Percentiles rank a stretch among this genome's conserved stretches.
phyloP scores from a whole-genome alignment of 92 coral and sea anemone species.

The Bergia puertoricense region DNA sequence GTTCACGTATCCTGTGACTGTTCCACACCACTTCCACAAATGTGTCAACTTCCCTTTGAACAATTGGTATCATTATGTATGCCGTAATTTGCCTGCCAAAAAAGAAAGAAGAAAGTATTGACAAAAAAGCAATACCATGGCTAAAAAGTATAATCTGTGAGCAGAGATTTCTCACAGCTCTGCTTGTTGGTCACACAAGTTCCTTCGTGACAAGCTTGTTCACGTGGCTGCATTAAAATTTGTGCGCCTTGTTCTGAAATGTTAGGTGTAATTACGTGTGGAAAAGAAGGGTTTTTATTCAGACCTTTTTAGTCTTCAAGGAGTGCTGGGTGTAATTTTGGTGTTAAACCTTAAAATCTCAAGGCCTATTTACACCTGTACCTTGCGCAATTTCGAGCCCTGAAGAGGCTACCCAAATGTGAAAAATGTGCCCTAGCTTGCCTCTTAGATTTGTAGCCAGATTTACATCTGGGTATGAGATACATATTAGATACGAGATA shows the following conservation, averaged over 20 bases:
- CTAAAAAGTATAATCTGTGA: neutral
- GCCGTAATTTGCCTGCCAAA: conserved; percentile 20
- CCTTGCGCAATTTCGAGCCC: neutral
- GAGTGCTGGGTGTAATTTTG: neutral
- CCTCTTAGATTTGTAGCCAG: conserved; percentile 15
- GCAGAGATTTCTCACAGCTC: too few species aligned
- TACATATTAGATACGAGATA: neutral
- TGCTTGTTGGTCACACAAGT: too few species aligned
- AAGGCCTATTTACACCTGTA: neutral
- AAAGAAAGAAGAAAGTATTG: neutral
- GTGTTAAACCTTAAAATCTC: conserved; percentile 13
- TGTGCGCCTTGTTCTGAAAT: too few species aligned
- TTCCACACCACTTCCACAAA: conserved; percentile 16
- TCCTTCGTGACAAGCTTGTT: too few species aligned
- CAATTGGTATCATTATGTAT: conserved; percentile 14
- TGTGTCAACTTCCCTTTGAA: conserved; percentile 22
- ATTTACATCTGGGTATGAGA: conserved; percentile 4
- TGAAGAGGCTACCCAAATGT: conserved; percentile 18
- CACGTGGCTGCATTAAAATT: too few species aligned
- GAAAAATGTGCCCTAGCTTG: conserved; percentile 14
- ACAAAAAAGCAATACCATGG: conserved; percentile 20
- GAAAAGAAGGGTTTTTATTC: neutral
- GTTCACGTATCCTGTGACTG: conserved; percentile 18
- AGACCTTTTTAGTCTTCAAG: neutral
- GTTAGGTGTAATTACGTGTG: too few species aligned